Conservation (phyloP, 2,797 vertebrate species). For the Tenualosa ilisha region DNA sequence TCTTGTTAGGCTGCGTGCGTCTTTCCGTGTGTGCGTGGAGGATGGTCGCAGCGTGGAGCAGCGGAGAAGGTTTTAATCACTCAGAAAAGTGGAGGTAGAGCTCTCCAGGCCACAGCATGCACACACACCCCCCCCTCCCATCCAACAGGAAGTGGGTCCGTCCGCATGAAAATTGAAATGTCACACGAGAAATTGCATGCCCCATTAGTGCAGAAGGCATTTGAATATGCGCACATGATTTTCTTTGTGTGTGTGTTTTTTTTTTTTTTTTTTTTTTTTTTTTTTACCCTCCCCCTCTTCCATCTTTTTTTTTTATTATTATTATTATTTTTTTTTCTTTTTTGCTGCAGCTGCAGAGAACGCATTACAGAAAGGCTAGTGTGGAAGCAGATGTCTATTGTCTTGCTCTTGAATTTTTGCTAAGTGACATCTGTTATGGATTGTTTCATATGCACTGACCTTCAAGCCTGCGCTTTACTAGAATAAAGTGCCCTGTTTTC, state of each 20-base stretch:
- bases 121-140: background rate
- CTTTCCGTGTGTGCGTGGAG: background rate
- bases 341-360: background rate
- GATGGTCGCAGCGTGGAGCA: background rate
- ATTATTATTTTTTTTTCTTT: background rate
- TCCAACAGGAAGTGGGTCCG: slow-evolving; percentile 48
- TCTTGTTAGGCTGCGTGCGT: slow-evolving; percentile 17
- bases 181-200: slow-evolving; percentile 45
- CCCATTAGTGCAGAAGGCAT: slow-evolving; percentile 36
- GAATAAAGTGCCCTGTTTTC: slow-evolving; percentile 57
- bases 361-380: background rate
- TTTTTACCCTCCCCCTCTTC: too few relatives aligned
- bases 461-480: slow-evolving; percentile 74
- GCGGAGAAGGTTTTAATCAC: slow-evolving; percentile 35
- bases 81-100: background rate
- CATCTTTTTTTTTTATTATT: background rate
- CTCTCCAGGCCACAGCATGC: background rate
- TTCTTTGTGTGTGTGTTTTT: background rate
- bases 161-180: slow-evolving; percentile 61
- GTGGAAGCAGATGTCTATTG: slow-evolving; percentile 55
- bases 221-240: slow-evolving; percentile 3
- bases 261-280: background rate
- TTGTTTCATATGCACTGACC: slow-evolving; percentile 74
- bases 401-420: slow-evolving; percentile 54
- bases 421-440: slow-evolving; percentile 76